These are phyloP conservation scores for Leptura quadrifasciata DNA, from an alignment of 2,888 invertebrate genomes.

Conservation along the genomic window DNA sequence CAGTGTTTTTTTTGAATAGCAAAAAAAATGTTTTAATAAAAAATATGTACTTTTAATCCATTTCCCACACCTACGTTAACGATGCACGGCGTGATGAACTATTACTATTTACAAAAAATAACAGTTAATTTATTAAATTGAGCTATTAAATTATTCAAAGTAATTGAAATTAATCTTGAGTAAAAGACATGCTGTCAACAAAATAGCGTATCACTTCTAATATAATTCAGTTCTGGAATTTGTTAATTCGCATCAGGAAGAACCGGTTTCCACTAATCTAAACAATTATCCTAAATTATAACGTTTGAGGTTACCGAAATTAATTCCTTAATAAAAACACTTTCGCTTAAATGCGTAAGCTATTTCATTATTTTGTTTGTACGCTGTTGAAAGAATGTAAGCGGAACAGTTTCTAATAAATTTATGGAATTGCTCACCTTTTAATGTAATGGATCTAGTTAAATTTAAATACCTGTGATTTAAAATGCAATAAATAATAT, in stretches of 20 bases:
- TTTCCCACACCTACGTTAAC: too few species aligned
- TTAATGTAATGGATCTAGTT: not conserved
- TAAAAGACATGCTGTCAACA: not conserved
- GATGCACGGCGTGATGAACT: too few species aligned
- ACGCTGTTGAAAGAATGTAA: not conserved
- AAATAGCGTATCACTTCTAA: not conserved
- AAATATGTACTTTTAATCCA: too few species aligned
- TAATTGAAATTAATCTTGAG: constrained; percentile 1
- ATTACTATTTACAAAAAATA: too few species aligned
- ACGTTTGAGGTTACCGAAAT: not conserved
- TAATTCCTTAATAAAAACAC: not conserved
- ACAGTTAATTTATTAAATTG: not conserved
- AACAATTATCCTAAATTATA: not conserved
- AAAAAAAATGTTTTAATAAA: too few species aligned
- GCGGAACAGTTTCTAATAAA: not conserved
- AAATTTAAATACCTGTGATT: not conserved
- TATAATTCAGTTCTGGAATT: not conserved
- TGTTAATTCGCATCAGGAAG: not conserved
- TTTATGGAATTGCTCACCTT: not conserved
- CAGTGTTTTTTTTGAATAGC: too few species aligned
- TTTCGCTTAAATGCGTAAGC: not conserved
- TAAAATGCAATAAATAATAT: constrained; percentile 11
- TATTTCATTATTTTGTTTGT: not conserved
- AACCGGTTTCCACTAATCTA: not conserved
- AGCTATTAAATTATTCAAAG: not conserved